Conservation (phyloP, 35 echinoderm and acorn worm genomes). For the Lytechinus pictus region DNA sequence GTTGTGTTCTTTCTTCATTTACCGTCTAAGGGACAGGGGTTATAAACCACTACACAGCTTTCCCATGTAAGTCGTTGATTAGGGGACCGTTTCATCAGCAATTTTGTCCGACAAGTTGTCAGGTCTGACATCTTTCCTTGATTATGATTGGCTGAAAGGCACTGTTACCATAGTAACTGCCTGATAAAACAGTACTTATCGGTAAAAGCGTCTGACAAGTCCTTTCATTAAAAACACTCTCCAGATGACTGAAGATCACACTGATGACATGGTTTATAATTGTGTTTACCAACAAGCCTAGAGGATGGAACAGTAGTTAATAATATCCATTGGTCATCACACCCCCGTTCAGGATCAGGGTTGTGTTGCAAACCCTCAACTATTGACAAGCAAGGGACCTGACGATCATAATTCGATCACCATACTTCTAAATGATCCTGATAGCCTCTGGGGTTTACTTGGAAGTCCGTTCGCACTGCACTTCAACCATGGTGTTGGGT, state of each 20-base stretch:
- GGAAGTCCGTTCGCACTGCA: not conserved
- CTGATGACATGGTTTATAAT: not conserved
- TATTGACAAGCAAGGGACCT: not conserved
- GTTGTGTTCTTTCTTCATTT: too few species aligned
- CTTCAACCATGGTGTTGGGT: not conserved
- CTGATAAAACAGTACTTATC: too few species aligned
- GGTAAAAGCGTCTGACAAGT: too few species aligned
- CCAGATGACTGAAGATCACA: not conserved
- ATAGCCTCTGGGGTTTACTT: not conserved
- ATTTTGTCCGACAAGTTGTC: too few species aligned
- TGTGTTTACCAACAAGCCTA: not conserved
- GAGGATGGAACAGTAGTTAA: not conserved
- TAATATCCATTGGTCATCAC: not conserved
- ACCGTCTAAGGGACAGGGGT: too few species aligned
- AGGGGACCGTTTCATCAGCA: too few species aligned
- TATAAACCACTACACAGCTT: too few species aligned
- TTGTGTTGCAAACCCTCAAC: not conserved
- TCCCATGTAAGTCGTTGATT: too few species aligned
- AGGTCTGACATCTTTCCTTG: too few species aligned
- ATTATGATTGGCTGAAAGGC: too few species aligned
- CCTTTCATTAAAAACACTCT: not conserved
- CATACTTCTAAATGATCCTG: not conserved
- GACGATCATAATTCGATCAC: not conserved
- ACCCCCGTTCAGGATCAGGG: not conserved
- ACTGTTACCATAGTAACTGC: too few species aligned